A percentile compares a stretch with the other conserved stretches of the same genome.
Evolutionary conservation across 2,797 vertebrate species (phyloP).

Genomic region (Dallia pectoralis): DNA sequence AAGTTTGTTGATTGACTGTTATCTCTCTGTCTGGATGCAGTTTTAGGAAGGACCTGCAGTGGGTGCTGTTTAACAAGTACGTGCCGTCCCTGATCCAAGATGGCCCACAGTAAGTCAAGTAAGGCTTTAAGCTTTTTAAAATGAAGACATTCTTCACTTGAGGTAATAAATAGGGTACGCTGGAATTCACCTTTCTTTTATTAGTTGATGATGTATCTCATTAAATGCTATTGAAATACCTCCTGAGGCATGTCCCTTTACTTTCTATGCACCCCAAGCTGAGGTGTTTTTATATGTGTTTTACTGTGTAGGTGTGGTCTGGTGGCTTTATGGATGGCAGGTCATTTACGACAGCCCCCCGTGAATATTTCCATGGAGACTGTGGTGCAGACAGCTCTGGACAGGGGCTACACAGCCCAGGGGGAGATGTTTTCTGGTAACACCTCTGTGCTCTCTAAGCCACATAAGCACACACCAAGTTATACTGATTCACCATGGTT

Average conservation of each 20-base stretch:
- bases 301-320: conserved; percentile 80
- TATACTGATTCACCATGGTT: not conserved
- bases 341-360: conserved; percentile 63
- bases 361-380: conserved; percentile 65
- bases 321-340: conserved; percentile 91
- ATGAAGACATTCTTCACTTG: not conserved
- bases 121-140: conserved; percentile 3
- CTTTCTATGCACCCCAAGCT: not conserved
- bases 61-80: conserved; percentile 83
- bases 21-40: not conserved
- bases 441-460: not conserved
- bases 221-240: too few species aligned
- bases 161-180: not conserved
- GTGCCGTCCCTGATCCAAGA: conserved; percentile 90
- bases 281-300: not conserved
- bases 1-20: not conserved
- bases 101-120: conserved; percentile 84
- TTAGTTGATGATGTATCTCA: not conserved
- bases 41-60: conserved; percentile 80
- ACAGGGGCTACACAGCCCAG: conserved; percentile 80
- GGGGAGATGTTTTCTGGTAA: conserved; percentile 95
- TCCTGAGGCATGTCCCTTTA: conserved; percentile 3
- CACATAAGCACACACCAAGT: not conserved
- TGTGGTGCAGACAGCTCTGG: conserved; percentile 71
- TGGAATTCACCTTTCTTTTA: not conserved